Conservation (phyloP, 1,140 invertebrate genomes). For the Hesperophylax magnus region DNA sequence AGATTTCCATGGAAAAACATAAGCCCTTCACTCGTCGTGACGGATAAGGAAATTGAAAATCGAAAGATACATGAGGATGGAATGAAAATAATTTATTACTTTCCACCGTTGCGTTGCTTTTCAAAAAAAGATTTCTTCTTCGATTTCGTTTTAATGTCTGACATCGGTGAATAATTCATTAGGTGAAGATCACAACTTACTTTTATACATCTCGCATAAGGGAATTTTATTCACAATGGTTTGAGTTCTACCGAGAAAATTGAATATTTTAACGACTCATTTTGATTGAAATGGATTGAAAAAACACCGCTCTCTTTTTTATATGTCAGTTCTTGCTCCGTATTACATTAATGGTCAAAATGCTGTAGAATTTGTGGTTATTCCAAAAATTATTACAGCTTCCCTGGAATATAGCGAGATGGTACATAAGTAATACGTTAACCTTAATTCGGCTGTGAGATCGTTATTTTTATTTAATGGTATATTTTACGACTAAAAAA, state of each 20-base stretch:
- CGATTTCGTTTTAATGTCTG: not conserved
- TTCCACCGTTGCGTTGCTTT: not conserved
- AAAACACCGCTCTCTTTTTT: not conserved
- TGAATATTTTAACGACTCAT: slow-evolving; percentile 12
- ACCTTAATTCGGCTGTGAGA: not conserved
- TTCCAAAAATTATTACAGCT: too few relatives aligned
- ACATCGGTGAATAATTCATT: slow-evolving; percentile 19
- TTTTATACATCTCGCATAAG: slow-evolving; percentile 15
- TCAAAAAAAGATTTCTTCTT: not conserved
- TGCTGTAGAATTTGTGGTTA: too few relatives aligned
- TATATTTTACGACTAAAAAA: not conserved
- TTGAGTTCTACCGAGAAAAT: not conserved
- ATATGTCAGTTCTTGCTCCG: too few relatives aligned
- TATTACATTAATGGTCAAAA: too few relatives aligned
- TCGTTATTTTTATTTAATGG: not conserved
- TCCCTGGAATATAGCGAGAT: too few relatives aligned
- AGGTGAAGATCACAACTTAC: slow-evolving; percentile 11
- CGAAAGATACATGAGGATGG: too few relatives aligned
- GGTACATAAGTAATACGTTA: not conserved
- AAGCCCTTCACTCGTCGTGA: too few relatives aligned
- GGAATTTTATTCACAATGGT: slow-evolving; percentile 8
- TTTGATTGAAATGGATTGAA: not conserved
- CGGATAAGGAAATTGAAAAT: too few relatives aligned
- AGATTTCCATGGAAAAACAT: too few relatives aligned
- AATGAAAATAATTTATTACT: too few relatives aligned